phyloP scores from a whole-genome alignment of 92 coral and sea anemone species.

The Porites divaricata region DNA sequence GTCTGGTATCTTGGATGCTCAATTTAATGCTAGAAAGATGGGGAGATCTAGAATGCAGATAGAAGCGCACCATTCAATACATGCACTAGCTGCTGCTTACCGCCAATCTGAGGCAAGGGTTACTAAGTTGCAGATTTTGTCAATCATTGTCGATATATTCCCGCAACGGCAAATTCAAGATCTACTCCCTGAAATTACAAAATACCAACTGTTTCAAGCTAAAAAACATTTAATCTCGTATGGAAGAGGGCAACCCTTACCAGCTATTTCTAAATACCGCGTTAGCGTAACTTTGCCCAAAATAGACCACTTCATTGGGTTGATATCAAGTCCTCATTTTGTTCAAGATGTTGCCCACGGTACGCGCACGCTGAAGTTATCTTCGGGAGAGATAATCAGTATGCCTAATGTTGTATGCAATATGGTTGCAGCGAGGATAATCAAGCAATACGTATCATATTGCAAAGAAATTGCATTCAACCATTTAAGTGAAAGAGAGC shows the following conservation, averaged over 20 bases:
- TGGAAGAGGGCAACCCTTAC: conserved; percentile 57
- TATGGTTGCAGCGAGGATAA: conserved; percentile 53
- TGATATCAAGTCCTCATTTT: conserved; percentile 54
- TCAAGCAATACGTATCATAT: conserved; percentile 58
- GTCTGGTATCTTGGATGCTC: conserved; percentile 28
- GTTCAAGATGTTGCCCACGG: conserved; percentile 67
- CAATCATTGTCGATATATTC: conserved; percentile 51
- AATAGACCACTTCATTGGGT: conserved; percentile 56
- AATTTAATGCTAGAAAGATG: conserved; percentile 22
- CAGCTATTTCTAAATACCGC: conserved; percentile 53
- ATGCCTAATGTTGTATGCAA: conserved; percentile 61
- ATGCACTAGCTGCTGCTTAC: conserved; percentile 59
- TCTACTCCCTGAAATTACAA: conserved; percentile 45
- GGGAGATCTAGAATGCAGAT: background rate
- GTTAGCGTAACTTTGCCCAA: conserved; percentile 55
- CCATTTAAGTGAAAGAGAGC: conserved; percentile 60
- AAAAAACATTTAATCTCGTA: conserved; percentile 36
- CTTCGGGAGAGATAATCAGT: conserved; percentile 52
- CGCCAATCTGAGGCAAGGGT: conserved; percentile 49
- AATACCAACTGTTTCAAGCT: conserved; percentile 56
- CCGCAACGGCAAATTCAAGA: conserved; percentile 25
- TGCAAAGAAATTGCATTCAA: conserved; percentile 48
- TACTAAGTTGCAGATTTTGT: conserved; percentile 56
- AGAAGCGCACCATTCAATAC: conserved; percentile 35
- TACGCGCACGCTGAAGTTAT: conserved; percentile 45